A percentile compares a stretch with the other conserved stretches of the same genome.
Evolutionary conservation across 2,113 vertebrate genomes (phyloP).

Genomic region (Notothenia coriiceps): DNA sequence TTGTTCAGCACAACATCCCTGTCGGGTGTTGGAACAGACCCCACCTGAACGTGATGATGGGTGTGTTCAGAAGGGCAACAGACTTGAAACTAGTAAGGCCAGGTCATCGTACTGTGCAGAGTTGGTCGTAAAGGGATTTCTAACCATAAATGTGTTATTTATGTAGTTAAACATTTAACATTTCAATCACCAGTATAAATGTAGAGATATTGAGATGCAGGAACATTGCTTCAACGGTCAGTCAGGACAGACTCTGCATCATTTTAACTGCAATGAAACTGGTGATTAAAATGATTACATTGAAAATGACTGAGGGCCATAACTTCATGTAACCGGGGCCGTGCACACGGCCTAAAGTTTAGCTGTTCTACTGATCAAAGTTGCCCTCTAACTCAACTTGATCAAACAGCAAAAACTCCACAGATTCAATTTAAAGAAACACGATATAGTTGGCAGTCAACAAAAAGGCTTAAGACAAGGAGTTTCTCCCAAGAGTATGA

Average conservation of each 20-base stretch:
- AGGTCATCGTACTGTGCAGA: background rate
- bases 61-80: background rate
- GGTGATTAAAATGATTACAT: background rate
- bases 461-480: too few relatives aligned
- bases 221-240: background rate
- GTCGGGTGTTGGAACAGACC: background rate
- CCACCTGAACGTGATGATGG: background rate
- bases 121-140: slow-evolving; percentile 22
- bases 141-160: background rate
- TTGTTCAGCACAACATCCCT: background rate
- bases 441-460: too few relatives aligned
- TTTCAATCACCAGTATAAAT: background rate
- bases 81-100: background rate
- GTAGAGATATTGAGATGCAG: background rate
- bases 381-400: too few relatives aligned
- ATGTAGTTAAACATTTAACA: background rate
- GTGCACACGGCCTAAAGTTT: too few relatives aligned
- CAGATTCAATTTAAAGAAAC: too few relatives aligned
- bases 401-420: too few relatives aligned
- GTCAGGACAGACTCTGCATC: background rate
- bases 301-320: background rate
- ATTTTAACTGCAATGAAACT: background rate
- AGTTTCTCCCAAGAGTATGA: too few relatives aligned
- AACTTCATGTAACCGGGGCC: background rate
- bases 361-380: too few relatives aligned